Base-by-base conservation (phyloP, 1,140 invertebrate species). In the Leptoteleia sp. region DNA sequence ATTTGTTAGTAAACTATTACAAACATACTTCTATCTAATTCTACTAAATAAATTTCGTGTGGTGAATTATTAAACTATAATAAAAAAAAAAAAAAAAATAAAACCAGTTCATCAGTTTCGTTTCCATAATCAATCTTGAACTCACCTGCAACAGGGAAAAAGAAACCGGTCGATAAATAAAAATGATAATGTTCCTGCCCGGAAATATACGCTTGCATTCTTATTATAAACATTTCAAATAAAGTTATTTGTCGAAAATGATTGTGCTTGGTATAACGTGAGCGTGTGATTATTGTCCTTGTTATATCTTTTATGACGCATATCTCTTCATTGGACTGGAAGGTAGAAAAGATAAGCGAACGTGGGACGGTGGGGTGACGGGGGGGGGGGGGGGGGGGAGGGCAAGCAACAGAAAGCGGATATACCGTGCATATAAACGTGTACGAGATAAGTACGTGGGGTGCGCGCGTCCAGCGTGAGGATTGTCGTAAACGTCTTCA, bases 401-500 rank as follows among this genome's bases (percentile, higher is more conserved):
- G n/a, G n/a, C n/a, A 31, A 48, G 61, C 16, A 29, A 55, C 62
- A 64, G 76, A 73, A 79, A 70, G 57, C 70, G 70, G 65, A 79
- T 79, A 79, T 52, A 73, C 59, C 65, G 42, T 75, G 73, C 64
- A 77, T 77, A 77, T 76, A 76, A 67, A 76, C 79, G 68, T 67
- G 76, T 81, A 71, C 62, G 57, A 75, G 79, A 83, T 64, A 80
- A 79, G 75, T 79, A 80, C 77, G 78, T 78, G 70, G 72, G 48
- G 61, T 62, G 71, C 76, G 73, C 76, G 75, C 76, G 75, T 68
- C 65, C 78, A 80, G 84, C 62, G 82, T 81, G 80, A 84, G 83
- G 86, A 84, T 88, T 82, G 83, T 88, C 85, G 84, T 89, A 87
- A 89, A 89, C 82, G 86, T 89, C 87, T 89, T 87, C 85, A 88